Evolutionary conservation across 2,797 vertebrate species (phyloP).

Genomic region (Macropus fuliginosus): DNA sequence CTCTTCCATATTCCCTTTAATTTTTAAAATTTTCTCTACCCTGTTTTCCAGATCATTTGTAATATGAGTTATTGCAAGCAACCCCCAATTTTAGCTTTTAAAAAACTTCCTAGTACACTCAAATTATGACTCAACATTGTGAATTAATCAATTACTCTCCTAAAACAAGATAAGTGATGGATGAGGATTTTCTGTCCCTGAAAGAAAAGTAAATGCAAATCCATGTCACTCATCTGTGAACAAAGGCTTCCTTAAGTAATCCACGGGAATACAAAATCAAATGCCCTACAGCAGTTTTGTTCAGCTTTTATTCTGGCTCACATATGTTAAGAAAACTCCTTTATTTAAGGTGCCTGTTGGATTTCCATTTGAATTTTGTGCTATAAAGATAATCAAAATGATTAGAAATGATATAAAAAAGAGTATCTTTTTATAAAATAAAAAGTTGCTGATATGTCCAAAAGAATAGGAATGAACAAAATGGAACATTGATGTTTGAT

Average conservation of each 20-base stretch:
- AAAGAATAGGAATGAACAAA: neutral
- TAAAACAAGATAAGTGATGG: slow-evolving; percentile 49
- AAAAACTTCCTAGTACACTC: neutral
- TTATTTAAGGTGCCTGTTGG: slow-evolving; percentile 50
- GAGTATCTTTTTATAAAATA: slow-evolving; percentile 38
- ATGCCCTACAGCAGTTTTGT: neutral
- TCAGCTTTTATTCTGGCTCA: neutral
- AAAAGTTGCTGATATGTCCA: neutral
- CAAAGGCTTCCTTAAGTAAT: slow-evolving; percentile 59
- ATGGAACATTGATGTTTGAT: no score
- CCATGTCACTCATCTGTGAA: slow-evolving; percentile 50
- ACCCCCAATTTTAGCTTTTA: no score
- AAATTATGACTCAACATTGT: slow-evolving; percentile 60
- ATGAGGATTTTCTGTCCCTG: slow-evolving; percentile 67
- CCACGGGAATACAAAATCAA: slow-evolving; percentile 32
- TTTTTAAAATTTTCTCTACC: no score
- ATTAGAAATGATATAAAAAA: slow-evolving; percentile 62
- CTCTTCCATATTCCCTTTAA: no score
- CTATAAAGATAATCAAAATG: slow-evolving; percentile 65
- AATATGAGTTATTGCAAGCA: no score
- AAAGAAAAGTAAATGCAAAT: slow-evolving; percentile 74
- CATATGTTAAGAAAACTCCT: slow-evolving; percentile 44
- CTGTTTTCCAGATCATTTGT: no score
- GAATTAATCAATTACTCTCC: slow-evolving; percentile 57
- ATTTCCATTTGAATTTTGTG: slow-evolving; percentile 49